phyloP scores from a whole-genome alignment of 92 coral and sea anemone genomes.

The Metridium senile region DNA sequence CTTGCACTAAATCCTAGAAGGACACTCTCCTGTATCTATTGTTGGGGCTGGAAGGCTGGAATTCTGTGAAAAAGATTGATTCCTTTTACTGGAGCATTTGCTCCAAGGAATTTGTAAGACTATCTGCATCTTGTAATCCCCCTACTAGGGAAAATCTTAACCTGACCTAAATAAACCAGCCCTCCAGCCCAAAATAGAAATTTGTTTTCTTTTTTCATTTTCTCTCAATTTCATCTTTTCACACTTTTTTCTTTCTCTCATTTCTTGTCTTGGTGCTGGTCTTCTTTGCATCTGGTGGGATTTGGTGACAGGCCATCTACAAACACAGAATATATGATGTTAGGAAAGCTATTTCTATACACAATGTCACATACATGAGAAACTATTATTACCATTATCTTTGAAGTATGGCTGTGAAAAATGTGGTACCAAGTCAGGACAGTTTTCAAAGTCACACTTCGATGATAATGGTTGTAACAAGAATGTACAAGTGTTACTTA shows the following conservation, averaged over 20 bases:
- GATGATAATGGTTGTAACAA: background rate
- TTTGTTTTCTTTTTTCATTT: background rate
- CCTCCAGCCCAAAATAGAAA: constrained; percentile 8
- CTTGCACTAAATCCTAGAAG: background rate
- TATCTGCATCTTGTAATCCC: background rate
- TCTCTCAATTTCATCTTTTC: background rate
- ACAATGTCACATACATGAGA: background rate
- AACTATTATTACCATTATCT: background rate
- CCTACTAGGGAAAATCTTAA: background rate
- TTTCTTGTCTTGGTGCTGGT: background rate
- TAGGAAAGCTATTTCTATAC: background rate
- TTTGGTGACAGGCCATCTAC: background rate
- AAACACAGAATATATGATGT: background rate
- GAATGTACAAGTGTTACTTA: constrained; percentile 1
- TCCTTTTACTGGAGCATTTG: background rate
- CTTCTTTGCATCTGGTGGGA: background rate
- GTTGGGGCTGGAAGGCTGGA: constrained; percentile 24
- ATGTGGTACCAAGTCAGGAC: background rate
- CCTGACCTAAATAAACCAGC: constrained; percentile 2
- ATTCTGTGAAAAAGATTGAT: background rate
- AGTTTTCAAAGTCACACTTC: background rate
- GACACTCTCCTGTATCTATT: constrained; percentile 20
- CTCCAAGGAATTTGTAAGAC: background rate
- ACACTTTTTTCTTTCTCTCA: constrained; percentile 4
- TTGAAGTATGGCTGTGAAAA: background rate